Conservation (phyloP, 2,797 vertebrate species). For the Cryptoprocta ferox region DNA sequence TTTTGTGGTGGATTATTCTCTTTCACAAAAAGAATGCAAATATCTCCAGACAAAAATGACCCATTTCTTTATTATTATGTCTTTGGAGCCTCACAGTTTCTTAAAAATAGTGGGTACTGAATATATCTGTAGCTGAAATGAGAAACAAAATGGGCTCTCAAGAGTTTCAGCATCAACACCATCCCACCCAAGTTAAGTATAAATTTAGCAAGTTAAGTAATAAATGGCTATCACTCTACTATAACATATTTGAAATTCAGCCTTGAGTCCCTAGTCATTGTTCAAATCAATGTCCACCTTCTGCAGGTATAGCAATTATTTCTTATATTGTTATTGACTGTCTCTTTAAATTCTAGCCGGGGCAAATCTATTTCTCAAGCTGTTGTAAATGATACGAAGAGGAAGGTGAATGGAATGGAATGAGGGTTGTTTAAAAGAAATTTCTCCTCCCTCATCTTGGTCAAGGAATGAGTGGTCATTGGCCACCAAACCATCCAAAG, state of each 20-base stretch:
- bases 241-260: background rate
- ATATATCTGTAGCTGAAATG: background rate
- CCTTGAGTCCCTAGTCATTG: background rate
- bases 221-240: background rate
- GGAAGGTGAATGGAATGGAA: background rate
- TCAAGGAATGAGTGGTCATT: background rate
- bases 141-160: background rate
- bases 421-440: conserved; percentile 11
- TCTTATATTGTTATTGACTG: conserved; percentile 78
- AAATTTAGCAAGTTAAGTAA: conserved; percentile 64
- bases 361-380: conserved; percentile 75
- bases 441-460: background rate
- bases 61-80: background rate
- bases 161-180: conserved; percentile 21
- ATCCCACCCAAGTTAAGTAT: background rate
- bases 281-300: conserved; percentile 54
- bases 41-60: background rate
- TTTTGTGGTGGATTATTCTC: background rate
- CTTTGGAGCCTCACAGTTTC: background rate
- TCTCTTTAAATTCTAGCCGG: conserved; percentile 71
- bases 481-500: background rate
- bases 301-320: conserved; percentile 68
- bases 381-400: conserved; percentile 52
- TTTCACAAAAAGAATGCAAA: background rate
- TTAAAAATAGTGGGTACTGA: background rate